Evolutionary conservation across 1,140 invertebrate genomes (phyloP).

Genomic region (Zaprionus capensis): DNA sequence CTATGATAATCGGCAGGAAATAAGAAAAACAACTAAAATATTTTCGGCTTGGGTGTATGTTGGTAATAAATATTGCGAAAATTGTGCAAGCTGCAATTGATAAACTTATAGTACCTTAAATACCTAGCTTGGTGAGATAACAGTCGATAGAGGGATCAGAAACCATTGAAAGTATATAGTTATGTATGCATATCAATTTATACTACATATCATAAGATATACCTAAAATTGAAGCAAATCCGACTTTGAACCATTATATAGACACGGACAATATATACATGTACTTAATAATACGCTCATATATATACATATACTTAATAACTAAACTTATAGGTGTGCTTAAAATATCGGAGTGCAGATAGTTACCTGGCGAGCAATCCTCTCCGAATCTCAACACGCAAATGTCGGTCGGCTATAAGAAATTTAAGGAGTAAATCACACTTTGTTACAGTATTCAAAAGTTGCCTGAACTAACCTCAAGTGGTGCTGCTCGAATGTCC

Average conservation of each 20-base stretch:
- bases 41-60: constrained; percentile 15
- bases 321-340: background rate
- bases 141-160: background rate
- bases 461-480: constrained; percentile 23
- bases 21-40: background rate
- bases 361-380: constrained; percentile 42
- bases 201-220: background rate
- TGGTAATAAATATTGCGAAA: background rate
- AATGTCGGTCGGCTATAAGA: constrained; percentile 25
- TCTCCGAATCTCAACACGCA: constrained; percentile 24
- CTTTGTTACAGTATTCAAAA: background rate
- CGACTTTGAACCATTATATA: background rate
- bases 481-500: constrained; percentile 19
- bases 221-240: constrained; percentile 1
- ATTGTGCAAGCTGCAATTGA: background rate
- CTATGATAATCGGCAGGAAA: background rate
- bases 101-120: constrained; percentile 10
- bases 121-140: background rate
- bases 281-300: too few relatives aligned
- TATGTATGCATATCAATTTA: background rate
- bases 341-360: background rate
- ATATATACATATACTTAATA: background rate
- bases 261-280: background rate
- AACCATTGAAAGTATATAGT: background rate
- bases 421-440: background rate